Evolutionary conservation across 2,888 invertebrate genomes (phyloP).

Genomic region (Drosophila vallismaia): DNA sequence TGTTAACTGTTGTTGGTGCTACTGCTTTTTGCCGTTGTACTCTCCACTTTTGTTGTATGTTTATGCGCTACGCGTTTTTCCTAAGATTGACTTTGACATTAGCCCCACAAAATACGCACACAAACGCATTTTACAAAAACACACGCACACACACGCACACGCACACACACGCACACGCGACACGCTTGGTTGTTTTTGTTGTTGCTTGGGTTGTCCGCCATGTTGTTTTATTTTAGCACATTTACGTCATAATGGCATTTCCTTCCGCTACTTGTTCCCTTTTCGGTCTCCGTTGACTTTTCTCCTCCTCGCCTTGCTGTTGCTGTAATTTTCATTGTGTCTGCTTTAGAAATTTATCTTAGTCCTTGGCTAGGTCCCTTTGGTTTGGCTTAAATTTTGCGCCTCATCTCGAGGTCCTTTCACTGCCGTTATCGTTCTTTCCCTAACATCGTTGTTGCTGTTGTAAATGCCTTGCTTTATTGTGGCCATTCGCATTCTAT

Average conservation of each 20-base stretch:
- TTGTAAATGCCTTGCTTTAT: constrained; percentile 67
- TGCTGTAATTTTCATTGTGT: constrained; percentile 54
- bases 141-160: constrained; percentile 6
- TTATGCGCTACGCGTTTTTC: constrained; percentile 78
- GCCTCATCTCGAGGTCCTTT: constrained; percentile 33
- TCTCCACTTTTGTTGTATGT: constrained; percentile 68
- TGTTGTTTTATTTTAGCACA: constrained; percentile 80
- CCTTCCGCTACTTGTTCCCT: constrained; percentile 66
- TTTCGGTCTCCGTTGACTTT: constrained; percentile 56
- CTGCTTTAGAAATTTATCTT: constrained; percentile 65
- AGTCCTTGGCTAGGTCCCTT: constrained; percentile 16
- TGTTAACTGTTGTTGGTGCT: constrained; percentile 35
- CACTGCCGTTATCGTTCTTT: constrained; percentile 28
- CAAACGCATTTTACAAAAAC: constrained; percentile 15
- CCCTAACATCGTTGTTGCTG: constrained; percentile 40
- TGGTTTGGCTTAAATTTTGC: constrained; percentile 38
- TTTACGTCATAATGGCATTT: constrained; percentile 81
- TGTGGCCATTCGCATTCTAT: constrained; percentile 58
- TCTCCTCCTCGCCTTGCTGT: constrained; percentile 44
- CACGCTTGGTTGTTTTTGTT: constrained; percentile 59
- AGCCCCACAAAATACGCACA: constrained; percentile 69
- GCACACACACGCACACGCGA: constrained; percentile 50
- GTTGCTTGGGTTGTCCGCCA: constrained; percentile 71
- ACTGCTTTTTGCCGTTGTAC: constrained; percentile 55
- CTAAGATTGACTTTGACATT: constrained; percentile 81